phyloP scores from a whole-genome alignment of 92 coral and sea anemone species.

The Siderastrea radians region DNA sequence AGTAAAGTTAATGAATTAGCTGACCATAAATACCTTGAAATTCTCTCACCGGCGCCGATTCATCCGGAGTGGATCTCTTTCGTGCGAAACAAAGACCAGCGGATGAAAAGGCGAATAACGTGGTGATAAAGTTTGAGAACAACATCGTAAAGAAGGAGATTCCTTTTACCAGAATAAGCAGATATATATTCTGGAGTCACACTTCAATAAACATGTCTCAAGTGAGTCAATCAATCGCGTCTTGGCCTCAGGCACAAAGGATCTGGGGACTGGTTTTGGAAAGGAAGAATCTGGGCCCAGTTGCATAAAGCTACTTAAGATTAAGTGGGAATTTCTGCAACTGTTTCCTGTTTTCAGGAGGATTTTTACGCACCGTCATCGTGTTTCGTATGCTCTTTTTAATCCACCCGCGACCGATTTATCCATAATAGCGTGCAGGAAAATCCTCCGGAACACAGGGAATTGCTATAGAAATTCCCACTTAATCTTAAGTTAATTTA shows the following conservation, averaged over 20 bases:
- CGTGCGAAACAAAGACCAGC: not conserved
- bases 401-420: too few relatives aligned
- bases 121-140: not conserved
- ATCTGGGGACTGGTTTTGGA: not conserved
- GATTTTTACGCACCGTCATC: too few relatives aligned
- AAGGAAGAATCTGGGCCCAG: too few relatives aligned
- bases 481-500: too few relatives aligned
- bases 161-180: not conserved
- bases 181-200: not conserved
- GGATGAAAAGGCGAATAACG: not conserved
- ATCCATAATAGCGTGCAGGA: too few relatives aligned
- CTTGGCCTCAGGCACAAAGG: not conserved
- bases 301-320: too few relatives aligned
- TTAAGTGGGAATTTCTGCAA: too few relatives aligned
- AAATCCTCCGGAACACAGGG: too few relatives aligned
- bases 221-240: conserved; percentile 5
- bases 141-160: conserved; percentile 3
- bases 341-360: too few relatives aligned
- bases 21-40: conserved; percentile 15
- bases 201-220: not conserved
- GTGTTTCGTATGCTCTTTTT: too few relatives aligned
- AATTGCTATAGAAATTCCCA: too few relatives aligned
- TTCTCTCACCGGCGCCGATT: not conserved
- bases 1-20: not conserved
- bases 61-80: conserved; percentile 3